Evolutionary conservation across 2,113 vertebrate species (phyloP).

Genomic region (Austrofundulus limnaeus): DNA sequence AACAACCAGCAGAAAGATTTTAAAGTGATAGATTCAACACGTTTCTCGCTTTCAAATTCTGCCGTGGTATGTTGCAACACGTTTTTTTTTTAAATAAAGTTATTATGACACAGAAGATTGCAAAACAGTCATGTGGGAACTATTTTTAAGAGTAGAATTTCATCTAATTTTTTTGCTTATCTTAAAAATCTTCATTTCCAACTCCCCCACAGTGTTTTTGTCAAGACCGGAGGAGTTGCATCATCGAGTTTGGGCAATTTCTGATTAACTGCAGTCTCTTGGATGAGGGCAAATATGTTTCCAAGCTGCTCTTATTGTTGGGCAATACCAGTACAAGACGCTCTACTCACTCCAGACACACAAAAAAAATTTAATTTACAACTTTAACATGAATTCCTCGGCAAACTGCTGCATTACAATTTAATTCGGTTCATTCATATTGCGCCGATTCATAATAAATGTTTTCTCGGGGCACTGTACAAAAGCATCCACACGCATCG

Average conservation of each 20-base stretch:
- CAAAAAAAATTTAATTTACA: too few relatives aligned
- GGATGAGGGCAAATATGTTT: neutral
- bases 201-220: neutral
- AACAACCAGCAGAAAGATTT: conserved; percentile 10
- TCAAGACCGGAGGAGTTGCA: too few relatives aligned
- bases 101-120: conserved; percentile 17
- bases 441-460: too few relatives aligned
- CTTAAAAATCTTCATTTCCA: neutral
- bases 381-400: too few relatives aligned
- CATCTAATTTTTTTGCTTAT: neutral
- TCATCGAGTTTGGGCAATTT: too few relatives aligned
- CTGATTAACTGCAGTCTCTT: neutral
- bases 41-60: conserved; percentile 5
- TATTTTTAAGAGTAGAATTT: neutral
- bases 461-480: too few relatives aligned
- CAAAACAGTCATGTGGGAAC: neutral
- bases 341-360: neutral
- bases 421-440: too few relatives aligned
- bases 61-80: neutral
- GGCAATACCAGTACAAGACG: neutral
- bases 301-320: neutral
- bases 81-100: neutral
- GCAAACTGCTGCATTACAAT: neutral
- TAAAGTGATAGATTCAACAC: neutral
- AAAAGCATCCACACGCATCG: too few relatives aligned